Evolutionary conservation across 2,113 vertebrate genomes (phyloP).

Genomic region (Nothoprocta pentlandii): DNA sequence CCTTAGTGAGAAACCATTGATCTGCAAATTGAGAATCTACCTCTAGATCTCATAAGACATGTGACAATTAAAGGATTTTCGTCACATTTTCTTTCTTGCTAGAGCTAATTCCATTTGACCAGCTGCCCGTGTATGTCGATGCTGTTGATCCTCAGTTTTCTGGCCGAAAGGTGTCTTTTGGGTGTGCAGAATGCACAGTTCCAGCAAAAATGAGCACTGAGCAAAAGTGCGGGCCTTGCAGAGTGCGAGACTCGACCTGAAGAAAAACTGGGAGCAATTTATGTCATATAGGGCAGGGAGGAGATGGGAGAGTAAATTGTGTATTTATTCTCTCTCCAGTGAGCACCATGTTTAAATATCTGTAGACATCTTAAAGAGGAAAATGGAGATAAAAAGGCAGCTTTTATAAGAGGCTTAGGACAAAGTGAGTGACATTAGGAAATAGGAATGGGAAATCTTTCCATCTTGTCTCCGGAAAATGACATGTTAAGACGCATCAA

Average conservation of each 20-base stretch:
- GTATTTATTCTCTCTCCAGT: constrained; percentile 30
- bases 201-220: background rate
- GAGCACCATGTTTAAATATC: constrained; percentile 22
- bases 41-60: background rate
- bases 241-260: constrained; percentile 9
- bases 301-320: constrained; percentile 26
- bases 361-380: constrained; percentile 19
- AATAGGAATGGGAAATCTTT: constrained; percentile 20
- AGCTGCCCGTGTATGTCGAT: accelerated
- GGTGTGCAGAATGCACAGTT: background rate
- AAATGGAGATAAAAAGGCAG: constrained; percentile 50
- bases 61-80: background rate
- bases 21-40: background rate
- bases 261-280: constrained; percentile 1
- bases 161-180: background rate
- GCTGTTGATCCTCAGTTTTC: background rate
- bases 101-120: background rate
- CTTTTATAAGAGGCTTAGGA: constrained; percentile 23
- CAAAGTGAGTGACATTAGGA: constrained; percentile 12
- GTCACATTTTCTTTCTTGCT: background rate
- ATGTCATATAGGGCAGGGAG: background rate
- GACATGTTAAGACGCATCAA: background rate
- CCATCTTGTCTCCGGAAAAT: constrained; percentile 11
- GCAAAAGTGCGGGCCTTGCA: background rate
- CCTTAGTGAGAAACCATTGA: background rate